A percentile compares a stretch with the other conserved stretches of the same genome.
Evolutionary conservation across 1,140 invertebrate genomes (phyloP).

Genomic region (Nixonia krombeini): DNA sequence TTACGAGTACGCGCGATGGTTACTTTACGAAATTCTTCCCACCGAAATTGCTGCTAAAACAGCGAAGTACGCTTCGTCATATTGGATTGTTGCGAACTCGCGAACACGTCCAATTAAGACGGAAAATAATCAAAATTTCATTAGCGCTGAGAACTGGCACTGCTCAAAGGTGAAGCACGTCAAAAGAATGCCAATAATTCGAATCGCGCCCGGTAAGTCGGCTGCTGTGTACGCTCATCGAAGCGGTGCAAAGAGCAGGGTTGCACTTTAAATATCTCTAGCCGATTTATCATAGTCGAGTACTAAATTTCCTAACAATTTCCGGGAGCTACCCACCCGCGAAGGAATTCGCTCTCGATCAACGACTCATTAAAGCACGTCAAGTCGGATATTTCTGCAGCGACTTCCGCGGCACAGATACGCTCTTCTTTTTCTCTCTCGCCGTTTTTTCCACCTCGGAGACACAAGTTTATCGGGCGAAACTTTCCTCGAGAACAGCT

Average conservation of each 20-base stretch:
- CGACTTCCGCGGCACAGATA: not conserved
- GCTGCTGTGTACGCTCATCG: conserved; percentile 3
- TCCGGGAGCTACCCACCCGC: conserved; percentile 8
- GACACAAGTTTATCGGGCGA: conserved; percentile 18
- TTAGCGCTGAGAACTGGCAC: not conserved
- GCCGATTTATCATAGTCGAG: conserved; percentile 17
- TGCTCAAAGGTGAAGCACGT: conserved; percentile 3
- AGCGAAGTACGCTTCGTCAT: too few species aligned
- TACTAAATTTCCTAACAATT: conserved; percentile 21
- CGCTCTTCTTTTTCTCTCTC: conserved; percentile 2
- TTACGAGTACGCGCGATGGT: too few species aligned
- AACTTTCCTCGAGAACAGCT: conserved; percentile 18
- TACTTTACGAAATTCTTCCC: too few species aligned
- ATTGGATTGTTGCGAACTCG: too few species aligned
- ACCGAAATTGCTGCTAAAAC: too few species aligned
- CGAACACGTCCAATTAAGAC: too few species aligned
- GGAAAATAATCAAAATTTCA: too few species aligned
- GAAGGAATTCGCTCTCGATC: conserved; percentile 9
- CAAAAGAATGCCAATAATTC: conserved; percentile 22
- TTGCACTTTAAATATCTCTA: conserved; percentile 7
- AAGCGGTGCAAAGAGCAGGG: conserved; percentile 6
- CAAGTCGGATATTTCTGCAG: not conserved
- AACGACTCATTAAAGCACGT: conserved; percentile 19
- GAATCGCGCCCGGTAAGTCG: conserved; percentile 1
- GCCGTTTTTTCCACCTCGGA: not conserved